Base-by-base conservation (phyloP, 2,888 invertebrate species). In the Synanthedon tipuliformis region DNA sequence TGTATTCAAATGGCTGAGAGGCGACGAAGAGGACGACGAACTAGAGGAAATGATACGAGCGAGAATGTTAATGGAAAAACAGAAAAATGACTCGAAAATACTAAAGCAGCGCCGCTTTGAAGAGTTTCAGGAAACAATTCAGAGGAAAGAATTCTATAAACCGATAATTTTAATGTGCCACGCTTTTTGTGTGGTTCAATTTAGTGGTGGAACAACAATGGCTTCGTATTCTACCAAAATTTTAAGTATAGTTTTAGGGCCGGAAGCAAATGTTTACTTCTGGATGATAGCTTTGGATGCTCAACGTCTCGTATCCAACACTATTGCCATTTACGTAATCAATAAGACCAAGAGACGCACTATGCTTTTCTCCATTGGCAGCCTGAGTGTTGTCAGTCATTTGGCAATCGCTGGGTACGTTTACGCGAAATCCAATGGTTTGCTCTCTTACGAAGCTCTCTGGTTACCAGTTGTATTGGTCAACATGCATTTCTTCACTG, bases 141-240 rank as follows among this genome's bases (percentile, higher is more conserved):
- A 62, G n/a, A 79, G 76, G 51, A 80, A 77, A 23, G 86, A 87
- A 59, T 91, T 91, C 61, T 71, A 87, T 52, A 89, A 87, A 61
- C 90, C 91, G 0, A 80, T 91, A 11, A 68, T 85, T 7, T 76
- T 91, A 18, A 86, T 92, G 70, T 82, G 89, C 48, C 82, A 89
- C 1, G 88, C 90, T 12, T 91, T 91, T 57, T 80, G 89, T 0
- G 87, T 90, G 59, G 88, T 89, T 51, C 92, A 93, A 61, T 89
- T 92, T 56, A 87, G 91, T 2, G 93, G 93, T 0, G 89, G 90
- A 1, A 91, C 91, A 53, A 91, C 91, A 0, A 88, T 93, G 61
- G 89, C 90, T 0, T 90, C 91, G 2, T 93, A 92, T 66, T 90
- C 92, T 0, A 90, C 92, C 0, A 79, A 86, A 45, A 89, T 92